Base-by-base conservation (phyloP, 2,888 invertebrate species). In the Ypsolopha scabrella region DNA sequence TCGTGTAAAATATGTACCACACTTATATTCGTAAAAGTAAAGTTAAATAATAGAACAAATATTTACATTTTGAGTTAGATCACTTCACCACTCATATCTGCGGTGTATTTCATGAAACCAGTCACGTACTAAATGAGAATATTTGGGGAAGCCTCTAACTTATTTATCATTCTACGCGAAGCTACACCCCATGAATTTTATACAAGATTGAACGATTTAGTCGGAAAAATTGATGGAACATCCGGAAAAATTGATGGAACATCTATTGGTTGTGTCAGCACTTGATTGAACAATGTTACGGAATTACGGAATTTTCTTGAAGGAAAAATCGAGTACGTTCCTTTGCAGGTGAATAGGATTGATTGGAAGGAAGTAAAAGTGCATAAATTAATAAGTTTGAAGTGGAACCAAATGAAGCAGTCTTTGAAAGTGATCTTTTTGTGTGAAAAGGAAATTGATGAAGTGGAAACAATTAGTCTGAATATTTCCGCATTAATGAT, bases 51-150 rank as follows among this genome's bases (percentile, higher is more conserved):
- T 24, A 24, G 4, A 24, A 24, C 4, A 24, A 24, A 24, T 24
- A 4, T 24, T 4, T 3, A 24, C 24, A 24, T 24, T 24, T 24
- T 24, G 4, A 24, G 24, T 24, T 24, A 24, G 24, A 24, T 4
- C 24, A 24, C 24, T 24, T 24, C 24, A 24, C 24, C 24, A 4
- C 24, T 24, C 24, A 81, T 79, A 81, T 85, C 75, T 68, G 65
- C n/a, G 67, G 67, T 70, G 68, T 75, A 73, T 79, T 77, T 81
- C 76, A 68, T 75, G 70, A 85, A 85, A 79, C 85, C 81, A 75
- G 85, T 83, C 85, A 86, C 85, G 85, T 86, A 83, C 77, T 82
- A 85, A 83, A 86, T 86, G 85, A 82, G 85, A 85, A 85, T 86
- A 86, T 85, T 86, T 80, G 83, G 80, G 71, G 78, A 72, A 80